phyloP scores from a whole-genome alignment of 2,888 invertebrate genomes.

The Erannis defoliaria region DNA sequence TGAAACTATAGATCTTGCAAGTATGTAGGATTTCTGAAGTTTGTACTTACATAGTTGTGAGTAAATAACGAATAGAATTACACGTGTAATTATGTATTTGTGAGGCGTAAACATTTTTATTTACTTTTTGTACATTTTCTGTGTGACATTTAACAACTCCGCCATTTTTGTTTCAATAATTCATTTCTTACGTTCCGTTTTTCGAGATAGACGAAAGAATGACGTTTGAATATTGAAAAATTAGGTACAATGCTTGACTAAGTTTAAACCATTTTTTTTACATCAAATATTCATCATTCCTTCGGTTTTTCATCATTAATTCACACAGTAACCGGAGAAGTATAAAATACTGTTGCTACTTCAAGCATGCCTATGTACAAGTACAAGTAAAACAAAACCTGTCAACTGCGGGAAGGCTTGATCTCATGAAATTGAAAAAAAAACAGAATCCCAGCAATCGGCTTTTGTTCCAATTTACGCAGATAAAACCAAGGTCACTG shows the following conservation, averaged over 20 bases:
- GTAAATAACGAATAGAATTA: constrained; percentile 58
- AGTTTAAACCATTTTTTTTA: too few species aligned
- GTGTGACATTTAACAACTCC: constrained; percentile 70
- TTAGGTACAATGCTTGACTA: too few species aligned
- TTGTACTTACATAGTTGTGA: constrained; percentile 72
- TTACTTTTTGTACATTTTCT: constrained; percentile 75
- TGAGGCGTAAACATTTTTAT: constrained; percentile 76
- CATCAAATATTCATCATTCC: too few species aligned
- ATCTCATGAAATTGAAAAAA: too few species aligned
- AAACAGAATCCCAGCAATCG: not conserved
- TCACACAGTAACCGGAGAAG: too few species aligned
- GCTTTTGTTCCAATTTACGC: not conserved
- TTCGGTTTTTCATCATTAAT: too few species aligned
- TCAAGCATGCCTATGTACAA: too few species aligned
- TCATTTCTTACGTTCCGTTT: constrained; percentile 19
- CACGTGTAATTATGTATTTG: constrained; percentile 65
- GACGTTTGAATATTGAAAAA: not conserved
- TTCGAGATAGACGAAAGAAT: too few species aligned
- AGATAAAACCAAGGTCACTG: not conserved
- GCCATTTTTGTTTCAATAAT: constrained; percentile 79
- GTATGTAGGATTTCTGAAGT: not conserved
- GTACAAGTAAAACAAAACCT: too few species aligned
- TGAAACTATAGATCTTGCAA: not conserved
- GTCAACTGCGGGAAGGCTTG: too few species aligned
- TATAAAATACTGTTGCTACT: too few species aligned